Percentiles rank a stretch among this genome's conserved stretches.
These are phyloP conservation scores for Hemistola chrysoprasaria DNA, from an alignment of 2,888 invertebrate genomes.

Conservation along the genomic window DNA sequence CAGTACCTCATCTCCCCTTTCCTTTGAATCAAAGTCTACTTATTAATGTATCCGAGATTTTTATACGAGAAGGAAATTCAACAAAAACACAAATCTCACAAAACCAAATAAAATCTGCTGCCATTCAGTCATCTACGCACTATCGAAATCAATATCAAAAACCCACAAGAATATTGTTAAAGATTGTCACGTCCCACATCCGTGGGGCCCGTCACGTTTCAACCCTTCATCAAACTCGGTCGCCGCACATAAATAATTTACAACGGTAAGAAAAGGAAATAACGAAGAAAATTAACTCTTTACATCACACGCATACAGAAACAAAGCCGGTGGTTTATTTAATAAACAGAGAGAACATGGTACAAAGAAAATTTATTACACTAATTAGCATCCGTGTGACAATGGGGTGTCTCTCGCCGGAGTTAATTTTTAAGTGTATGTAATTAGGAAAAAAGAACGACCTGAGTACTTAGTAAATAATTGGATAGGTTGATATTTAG, in stretches of 20 bases:
- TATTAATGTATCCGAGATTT: too few species aligned
- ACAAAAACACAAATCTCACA: not conserved
- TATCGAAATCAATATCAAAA: conserved; percentile 6
- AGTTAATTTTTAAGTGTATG: conserved; percentile 32
- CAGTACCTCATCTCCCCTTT: too few species aligned
- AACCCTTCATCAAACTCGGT: conserved; percentile 16
- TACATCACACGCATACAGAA: conserved; percentile 33
- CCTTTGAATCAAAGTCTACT: too few species aligned
- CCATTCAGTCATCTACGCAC: too few species aligned
- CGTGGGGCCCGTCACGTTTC: conserved; percentile 7
- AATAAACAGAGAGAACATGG: conserved; percentile 39
- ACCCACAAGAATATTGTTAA: conserved; percentile 2
- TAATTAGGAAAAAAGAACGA: conserved; percentile 13
- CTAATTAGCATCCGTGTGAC: conserved; percentile 24
- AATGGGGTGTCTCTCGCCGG: conserved; percentile 14
- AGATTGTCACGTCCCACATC: conserved; percentile 11
- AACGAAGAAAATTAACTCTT: conserved; percentile 53
- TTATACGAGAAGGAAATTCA: not conserved
- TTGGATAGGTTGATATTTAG: conserved; percentile 7
- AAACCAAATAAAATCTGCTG: not conserved
- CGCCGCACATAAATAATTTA: conserved; percentile 26
- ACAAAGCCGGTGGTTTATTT: conserved; percentile 48
- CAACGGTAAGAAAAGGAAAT: conserved; percentile 28
- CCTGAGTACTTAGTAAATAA: conserved; percentile 9
- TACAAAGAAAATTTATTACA: conserved; percentile 48